Percentiles rank a stretch among this genome's conserved stretches.
Evolutionary conservation across 2,888 invertebrate genomes (phyloP).

Genomic region (Euzetes globulus): DNA sequence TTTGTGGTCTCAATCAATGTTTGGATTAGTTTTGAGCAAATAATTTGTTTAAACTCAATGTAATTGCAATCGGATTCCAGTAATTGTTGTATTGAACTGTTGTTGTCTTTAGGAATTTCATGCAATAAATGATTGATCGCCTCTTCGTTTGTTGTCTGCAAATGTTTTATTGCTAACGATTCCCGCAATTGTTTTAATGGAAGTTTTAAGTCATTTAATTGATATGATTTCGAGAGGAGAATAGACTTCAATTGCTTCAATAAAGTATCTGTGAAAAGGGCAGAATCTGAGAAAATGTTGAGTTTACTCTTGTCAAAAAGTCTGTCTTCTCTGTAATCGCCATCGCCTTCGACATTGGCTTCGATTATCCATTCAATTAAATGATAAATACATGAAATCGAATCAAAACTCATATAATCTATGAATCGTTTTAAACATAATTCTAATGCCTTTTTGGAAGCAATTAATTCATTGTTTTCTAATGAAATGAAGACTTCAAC

Average conservation of each 20-base stretch:
- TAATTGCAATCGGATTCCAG: background rate
- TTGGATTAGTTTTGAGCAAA: background rate
- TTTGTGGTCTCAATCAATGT: background rate
- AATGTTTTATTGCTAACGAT: background rate
- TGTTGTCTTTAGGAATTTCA: background rate
- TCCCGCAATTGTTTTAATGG: background rate
- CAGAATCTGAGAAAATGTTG: slow-evolving; percentile 33
- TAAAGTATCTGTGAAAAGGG: slow-evolving; percentile 27
- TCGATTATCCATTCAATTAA: slow-evolving; percentile 5
- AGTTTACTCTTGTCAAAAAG: slow-evolving; percentile 38
- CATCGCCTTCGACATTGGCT: slow-evolving; percentile 5
- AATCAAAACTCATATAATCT: background rate
- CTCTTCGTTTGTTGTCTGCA: slow-evolving; percentile 7
- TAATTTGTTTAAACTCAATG: background rate
- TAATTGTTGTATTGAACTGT: background rate
- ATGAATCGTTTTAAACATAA: background rate
- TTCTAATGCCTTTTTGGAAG: slow-evolving; percentile 19
- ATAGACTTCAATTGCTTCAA: background rate
- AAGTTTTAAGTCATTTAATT: slow-evolving; percentile 21
- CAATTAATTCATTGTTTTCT: background rate
- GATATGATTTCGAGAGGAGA: background rate
- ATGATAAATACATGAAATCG: slow-evolving; percentile 1
- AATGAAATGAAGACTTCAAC: slow-evolving; percentile 8
- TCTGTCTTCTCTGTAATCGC: slow-evolving; percentile 31
- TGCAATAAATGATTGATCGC: slow-evolving; percentile 15